A percentile compares a stretch with the other conserved stretches of the same genome.
phyloP scores from a whole-genome alignment of 2,797 vertebrate species.

The Sebastes melanostomus region DNA sequence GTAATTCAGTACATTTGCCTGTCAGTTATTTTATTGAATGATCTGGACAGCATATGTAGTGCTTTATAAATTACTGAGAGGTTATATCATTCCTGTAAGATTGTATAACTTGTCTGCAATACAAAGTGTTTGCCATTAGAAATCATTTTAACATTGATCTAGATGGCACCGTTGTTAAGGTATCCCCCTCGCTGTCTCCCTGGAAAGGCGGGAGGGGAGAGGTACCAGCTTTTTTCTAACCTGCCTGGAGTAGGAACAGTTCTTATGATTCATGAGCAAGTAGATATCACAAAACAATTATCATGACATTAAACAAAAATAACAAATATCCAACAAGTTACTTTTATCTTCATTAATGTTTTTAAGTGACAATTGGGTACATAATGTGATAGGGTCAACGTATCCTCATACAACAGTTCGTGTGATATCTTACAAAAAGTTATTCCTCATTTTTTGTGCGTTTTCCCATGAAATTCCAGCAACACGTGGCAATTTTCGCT shows the following conservation, averaged over 20 bases:
- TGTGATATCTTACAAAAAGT: no score
- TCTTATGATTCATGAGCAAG: not conserved
- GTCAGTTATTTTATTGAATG: constrained; percentile 56
- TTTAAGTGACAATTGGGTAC: no score
- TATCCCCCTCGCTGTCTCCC: not conserved
- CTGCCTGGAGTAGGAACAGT: not conserved
- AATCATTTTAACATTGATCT: constrained; percentile 45
- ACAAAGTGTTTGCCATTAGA: constrained; percentile 34
- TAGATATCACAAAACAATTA: not conserved
- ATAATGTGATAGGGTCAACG: no score
- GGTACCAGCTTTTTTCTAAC: not conserved
- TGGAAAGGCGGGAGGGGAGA: not conserved
- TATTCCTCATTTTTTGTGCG: no score
- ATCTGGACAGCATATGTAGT: constrained; percentile 34
- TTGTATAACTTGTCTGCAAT: constrained; percentile 28
- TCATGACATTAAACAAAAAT: not conserved
- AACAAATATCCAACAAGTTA: not conserved
- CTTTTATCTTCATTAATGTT: no score
- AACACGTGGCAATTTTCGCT: no score
- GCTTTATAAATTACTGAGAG: constrained; percentile 40
- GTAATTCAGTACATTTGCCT: constrained; percentile 52
- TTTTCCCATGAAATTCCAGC: no score
- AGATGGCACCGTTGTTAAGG: constrained; percentile 8
- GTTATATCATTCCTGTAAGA: constrained; percentile 21
- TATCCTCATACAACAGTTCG: no score